Base-by-base conservation (phyloP, 2,888 invertebrate genomes). In the Eupithecia insigniata region DNA sequence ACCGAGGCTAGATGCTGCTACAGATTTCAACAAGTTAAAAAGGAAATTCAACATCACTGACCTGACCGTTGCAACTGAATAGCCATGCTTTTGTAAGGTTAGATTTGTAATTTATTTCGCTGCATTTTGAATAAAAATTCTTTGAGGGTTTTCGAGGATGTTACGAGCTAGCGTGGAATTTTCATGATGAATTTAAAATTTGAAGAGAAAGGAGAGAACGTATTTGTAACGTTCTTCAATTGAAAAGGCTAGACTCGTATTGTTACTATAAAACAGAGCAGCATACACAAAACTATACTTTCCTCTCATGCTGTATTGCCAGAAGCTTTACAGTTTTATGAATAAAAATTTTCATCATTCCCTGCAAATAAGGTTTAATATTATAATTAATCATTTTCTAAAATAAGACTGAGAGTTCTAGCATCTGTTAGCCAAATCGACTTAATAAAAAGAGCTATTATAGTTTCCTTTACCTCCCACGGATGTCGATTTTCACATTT, bases 91-190 rank as follows among this genome's bases (percentile, higher is more conserved):
- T 64, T 64, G 26, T 39, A 64, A 55, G 67, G 22, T 51, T 51
- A 64, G 14, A 64, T 64, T 26, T 64, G 62, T 74, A 76, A 71
- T 58, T 71, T 76, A 46, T 71, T 73, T 75, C 70, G 67, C 68
- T 71, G 67, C 60, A 66, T 73, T 77, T 75, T 70, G 58, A 70
- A 73, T 71, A 60, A 66, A 67, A 69, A 71, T 74, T 71, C 67
- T 67, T 71, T 39, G 39, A 66, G 67, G 65, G 14, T 67, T 61
- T 71, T 74, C 51, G 46, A 66, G 55, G 65, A 71, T 60, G 66
- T 55, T 12, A 22, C 32, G 36, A 34, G 62, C n/a, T 34, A 26
- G 43, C 26, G 22, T 62, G 55, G 34, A 69, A 74, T 61, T 67
- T 67, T 67, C 28, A 64, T 16, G n/a, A 46, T 60, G 28, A 55